Evolutionary conservation across 2,113 vertebrate genomes (phyloP).

Genomic region (Grallaria varia): DNA sequence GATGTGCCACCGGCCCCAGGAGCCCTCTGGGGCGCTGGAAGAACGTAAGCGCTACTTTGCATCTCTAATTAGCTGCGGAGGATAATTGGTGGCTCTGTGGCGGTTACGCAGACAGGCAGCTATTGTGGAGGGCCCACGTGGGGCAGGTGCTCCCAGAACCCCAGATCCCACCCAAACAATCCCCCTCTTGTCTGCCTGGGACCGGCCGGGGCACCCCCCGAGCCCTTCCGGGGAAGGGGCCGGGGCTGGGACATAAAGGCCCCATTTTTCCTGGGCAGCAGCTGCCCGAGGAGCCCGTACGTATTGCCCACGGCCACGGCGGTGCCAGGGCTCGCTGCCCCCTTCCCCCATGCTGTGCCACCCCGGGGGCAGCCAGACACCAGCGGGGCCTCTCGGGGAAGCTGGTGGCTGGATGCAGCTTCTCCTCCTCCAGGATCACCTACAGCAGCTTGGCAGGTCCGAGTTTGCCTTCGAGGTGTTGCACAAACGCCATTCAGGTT

Average conservation of each 20-base stretch:
- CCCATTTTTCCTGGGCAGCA: conserved; percentile 40
- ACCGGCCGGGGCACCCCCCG: neutral
- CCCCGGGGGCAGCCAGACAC: rapidly evolving
- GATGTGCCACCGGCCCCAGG: neutral
- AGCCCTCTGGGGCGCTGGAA: neutral
- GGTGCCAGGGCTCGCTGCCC: neutral
- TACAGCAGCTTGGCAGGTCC: neutral
- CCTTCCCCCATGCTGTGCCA: neutral
- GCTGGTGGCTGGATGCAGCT: neutral
- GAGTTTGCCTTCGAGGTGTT: neutral
- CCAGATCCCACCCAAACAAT: conserved; percentile 55
- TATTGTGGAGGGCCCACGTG: conserved; percentile 41
- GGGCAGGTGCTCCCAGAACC: conserved; percentile 63
- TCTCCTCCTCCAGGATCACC: neutral
- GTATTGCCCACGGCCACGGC: neutral
- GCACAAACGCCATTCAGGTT: neutral
- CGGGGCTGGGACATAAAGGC: conserved; percentile 26
- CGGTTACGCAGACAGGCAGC: conserved; percentile 44
- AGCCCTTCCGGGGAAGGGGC: conserved; percentile 48
- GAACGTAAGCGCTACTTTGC: conserved; percentile 44
- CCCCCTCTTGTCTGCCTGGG: conserved; percentile 47
- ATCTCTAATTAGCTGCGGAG: conserved; percentile 57
- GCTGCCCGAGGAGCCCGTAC: neutral
- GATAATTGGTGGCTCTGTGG: conserved; percentile 58
- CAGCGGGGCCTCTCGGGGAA: rapidly evolving